Evolutionary conservation across 1,140 invertebrate species (phyloP).

Genomic region (Halesus radiatus): DNA sequence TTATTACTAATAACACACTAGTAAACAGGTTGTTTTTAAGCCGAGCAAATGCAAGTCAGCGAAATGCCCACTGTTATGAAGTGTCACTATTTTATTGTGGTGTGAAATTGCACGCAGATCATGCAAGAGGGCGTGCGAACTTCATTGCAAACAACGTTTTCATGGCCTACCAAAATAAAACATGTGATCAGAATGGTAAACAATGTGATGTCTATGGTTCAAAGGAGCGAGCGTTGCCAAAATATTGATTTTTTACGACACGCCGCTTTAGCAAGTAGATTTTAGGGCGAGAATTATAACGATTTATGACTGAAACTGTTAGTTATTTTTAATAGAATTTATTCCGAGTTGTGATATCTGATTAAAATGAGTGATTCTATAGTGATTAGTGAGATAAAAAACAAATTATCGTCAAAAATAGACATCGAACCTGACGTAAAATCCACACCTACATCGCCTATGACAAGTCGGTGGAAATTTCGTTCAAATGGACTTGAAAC

Average conservation of each 20-base stretch:
- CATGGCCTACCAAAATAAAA: slow-evolving; percentile 25
- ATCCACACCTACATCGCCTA: slow-evolving; percentile 54
- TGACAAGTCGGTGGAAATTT: slow-evolving; percentile 53
- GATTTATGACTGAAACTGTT: slow-evolving; percentile 47
- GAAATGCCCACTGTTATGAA: not conserved
- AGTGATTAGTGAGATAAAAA: slow-evolving; percentile 37
- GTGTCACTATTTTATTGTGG: not conserved
- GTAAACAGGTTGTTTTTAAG: not conserved
- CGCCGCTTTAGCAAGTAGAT: slow-evolving; percentile 30
- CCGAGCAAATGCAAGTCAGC: too few species aligned
- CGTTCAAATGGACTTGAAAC: slow-evolving; percentile 47
- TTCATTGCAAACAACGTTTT: slow-evolving; percentile 2
- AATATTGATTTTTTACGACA: slow-evolving; percentile 53
- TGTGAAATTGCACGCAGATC: not conserved
- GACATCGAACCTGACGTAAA: slow-evolving; percentile 44
- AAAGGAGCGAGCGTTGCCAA: slow-evolving; percentile 32
- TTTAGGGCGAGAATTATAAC: slow-evolving; percentile 39
- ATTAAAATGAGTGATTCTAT: slow-evolving; percentile 44
- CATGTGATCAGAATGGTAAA: slow-evolving; percentile 35
- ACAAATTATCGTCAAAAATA: slow-evolving; percentile 45
- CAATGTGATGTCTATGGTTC: slow-evolving; percentile 50
- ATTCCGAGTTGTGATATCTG: slow-evolving; percentile 20
- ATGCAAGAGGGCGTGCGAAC: slow-evolving; percentile 2
- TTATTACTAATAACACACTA: not conserved
- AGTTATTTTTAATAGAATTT: slow-evolving; percentile 32